Conservation (phyloP, 2,797 vertebrate genomes). For the Heliangelus exortis region DNA sequence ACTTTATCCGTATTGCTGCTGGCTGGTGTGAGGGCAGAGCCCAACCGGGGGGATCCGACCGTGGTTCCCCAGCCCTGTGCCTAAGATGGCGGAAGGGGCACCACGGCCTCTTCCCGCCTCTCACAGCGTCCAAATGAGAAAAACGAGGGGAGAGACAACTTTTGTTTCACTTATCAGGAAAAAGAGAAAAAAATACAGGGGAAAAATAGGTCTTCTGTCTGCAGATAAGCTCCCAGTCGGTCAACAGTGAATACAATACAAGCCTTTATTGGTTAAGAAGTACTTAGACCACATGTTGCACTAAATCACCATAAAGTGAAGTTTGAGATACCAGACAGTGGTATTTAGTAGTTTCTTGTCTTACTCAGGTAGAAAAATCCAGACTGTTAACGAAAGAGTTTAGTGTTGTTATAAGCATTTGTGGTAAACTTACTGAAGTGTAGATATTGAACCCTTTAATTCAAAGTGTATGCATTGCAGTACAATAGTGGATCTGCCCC, state of each 20-base stretch:
- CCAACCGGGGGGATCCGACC: background rate
- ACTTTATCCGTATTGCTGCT: no score
- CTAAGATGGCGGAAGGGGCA: accelerated
- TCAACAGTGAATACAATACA: accelerated
- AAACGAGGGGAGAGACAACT: background rate
- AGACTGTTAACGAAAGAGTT: background rate
- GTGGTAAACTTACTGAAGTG: background rate
- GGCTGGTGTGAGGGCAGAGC: background rate
- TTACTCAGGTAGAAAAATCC: background rate
- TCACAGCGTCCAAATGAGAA: accelerated
- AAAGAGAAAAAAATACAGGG: background rate
- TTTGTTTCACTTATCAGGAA: background rate
- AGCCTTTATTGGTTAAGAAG: background rate
- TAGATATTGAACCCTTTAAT: background rate
- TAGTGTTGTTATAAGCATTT: background rate
- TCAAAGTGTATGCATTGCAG: background rate
- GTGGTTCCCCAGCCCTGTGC: accelerated
- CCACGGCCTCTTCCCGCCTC: background rate
- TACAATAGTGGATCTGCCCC: background rate
- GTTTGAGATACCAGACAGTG: background rate
- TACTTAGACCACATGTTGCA: accelerated
- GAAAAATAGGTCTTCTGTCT: background rate
- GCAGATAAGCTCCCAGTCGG: accelerated
- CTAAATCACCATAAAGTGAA: no score
- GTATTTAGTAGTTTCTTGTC: background rate